Evolutionary conservation across 2,888 invertebrate species (phyloP), one percentile per base, ranked within the genome.

Genomic region (Agrochola litura): DNA sequence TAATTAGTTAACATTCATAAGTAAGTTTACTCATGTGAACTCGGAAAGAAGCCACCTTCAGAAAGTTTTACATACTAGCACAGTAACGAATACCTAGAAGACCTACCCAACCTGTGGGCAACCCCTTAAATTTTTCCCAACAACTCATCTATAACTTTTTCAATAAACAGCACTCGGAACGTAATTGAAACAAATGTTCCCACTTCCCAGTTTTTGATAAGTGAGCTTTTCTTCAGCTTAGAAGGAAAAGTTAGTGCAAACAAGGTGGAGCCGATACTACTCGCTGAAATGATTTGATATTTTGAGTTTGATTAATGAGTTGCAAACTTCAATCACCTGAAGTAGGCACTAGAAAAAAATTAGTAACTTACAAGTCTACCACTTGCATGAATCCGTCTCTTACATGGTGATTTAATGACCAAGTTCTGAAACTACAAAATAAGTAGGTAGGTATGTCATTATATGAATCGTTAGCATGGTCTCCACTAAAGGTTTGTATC

Each of bases 101-200:
- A 19, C 49, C 16, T 60, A 9, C 6, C 30, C 14, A 63, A 37
- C 10, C 56, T 67, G 43, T 14, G 3, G 14, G 25, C 43, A 41
- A 56, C 16, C 16, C 22, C 41, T 25, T n/a, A 16, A 0, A 9
- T 67, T 16, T 61, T 70, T 67, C 22, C 37, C 19, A 67, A n/a
- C 56, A 68, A 41, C 54, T 58, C 37, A 41, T 54, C 22, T 22
- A n/a, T 66, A 79, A 83, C 69, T 70, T 84, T 66, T 84, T 66
- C 61, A 84, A 84, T 82, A 84, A 69, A 79, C 56, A 79, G 58
- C 73, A 43, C 37, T 68, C 58, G 8, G 58, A 54, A 63, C 56
- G 30, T 79, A 73, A 75, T 75, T 66, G 72, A 73, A 79, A 82
- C 30, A 66, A 75, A 84, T 75, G 52, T 75, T 43, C 9, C 6